Evolutionary conservation across 2,797 vertebrate species (phyloP), one percentile per base, ranked within the genome.

Genomic region (Lepilemur septentrionalis): DNA sequence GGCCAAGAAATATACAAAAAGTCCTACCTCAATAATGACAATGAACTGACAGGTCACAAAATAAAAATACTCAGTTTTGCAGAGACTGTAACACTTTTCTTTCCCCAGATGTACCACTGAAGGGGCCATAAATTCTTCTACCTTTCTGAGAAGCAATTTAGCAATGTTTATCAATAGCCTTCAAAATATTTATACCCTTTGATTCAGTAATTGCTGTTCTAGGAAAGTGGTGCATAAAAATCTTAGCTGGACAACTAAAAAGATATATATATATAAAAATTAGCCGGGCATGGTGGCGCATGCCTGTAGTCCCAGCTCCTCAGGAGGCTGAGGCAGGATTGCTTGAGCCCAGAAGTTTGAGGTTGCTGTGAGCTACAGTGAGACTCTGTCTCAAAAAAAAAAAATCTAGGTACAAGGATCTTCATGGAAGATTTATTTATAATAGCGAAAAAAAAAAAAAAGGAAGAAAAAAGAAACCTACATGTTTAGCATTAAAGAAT

Each of bases 141-240:
- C n/a, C 35, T 32, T 79, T 92, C 55, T 69, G 80, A 50, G 70
- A 73, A 89, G 89, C n/a, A 79, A 73, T 65, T 96, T 69, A 86
- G 28, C 23, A 79, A 69, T 63, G 48, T 48, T 92, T 87, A 91
- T 55, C 88, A n/a, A 46, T 86, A 75, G 23, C 23, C n/a, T 96
- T 96, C 79, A 91, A 67, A 85, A 55, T 55, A 28, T 61, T 85
- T 89, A 76, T 67, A 48, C 35, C 22, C 11, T 85, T 61, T 88
- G 41, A 69, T 38, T 84, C 79, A 95, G 57, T 82, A 41, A 57
- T 55, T 52, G 65, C 17, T 48, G 46, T 78, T 78, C 35, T 57
- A 57, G 75, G 63, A 95, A 78, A 76, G 28, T 35, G n/a, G 52
- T 61, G 52, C 52, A 41, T 43, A 84, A 86, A 67, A 38, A 38